Percentiles rank a stretch among this genome's conserved stretches.
Conservation (phyloP, 2,113 vertebrate species). For the Rafetus swinhoei region DNA sequence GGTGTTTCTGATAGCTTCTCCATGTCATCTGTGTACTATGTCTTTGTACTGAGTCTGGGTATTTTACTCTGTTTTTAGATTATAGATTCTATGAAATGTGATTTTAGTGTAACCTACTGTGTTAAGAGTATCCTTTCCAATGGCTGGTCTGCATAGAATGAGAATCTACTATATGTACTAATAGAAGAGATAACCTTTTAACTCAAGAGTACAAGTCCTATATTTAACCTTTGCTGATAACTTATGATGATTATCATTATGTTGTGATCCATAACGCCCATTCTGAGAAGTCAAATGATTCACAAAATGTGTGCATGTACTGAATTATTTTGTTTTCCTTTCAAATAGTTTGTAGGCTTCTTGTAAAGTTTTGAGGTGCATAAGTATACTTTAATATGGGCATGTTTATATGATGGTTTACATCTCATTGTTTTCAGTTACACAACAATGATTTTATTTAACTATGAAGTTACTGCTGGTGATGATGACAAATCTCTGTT, state of each 20-base stretch:
- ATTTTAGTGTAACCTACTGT: background rate
- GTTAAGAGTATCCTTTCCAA: rapidly evolving
- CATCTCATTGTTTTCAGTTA: background rate
- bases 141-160: background rate
- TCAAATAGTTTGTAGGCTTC: rapidly evolving
- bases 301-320: background rate
- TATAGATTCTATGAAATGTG: background rate
- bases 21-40: background rate
- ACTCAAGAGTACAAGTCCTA: rapidly evolving
- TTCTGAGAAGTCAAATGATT: background rate
- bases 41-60: background rate
- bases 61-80: background rate
- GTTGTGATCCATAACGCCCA: background rate
- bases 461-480: background rate
- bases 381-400: rapidly evolving
- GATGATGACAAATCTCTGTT: background rate
- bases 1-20: background rate
- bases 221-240: background rate
- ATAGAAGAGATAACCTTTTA: background rate
- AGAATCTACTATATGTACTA: background rate
- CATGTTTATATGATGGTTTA: background rate
- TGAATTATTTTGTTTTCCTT: background rate
- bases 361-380: background rate
- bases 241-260: background rate
- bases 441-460: background rate